These are phyloP conservation scores for Callimorpha dominula DNA, from an alignment of 2,888 invertebrate species.

Conservation along the genomic window DNA sequence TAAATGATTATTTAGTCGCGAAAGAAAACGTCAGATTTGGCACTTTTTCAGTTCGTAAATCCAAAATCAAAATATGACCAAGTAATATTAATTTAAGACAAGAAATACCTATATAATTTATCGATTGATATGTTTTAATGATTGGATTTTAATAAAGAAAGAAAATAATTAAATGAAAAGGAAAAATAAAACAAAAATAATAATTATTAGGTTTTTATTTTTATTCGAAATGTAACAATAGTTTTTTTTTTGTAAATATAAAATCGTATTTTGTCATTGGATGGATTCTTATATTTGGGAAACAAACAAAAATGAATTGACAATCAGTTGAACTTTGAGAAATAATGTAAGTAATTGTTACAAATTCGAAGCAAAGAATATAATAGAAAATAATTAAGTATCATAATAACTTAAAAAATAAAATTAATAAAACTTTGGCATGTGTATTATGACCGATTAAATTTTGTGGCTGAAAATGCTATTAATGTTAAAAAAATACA, in stretches of 20 bases:
- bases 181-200: constrained; percentile 66
- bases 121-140: constrained; percentile 78
- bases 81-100: constrained; percentile 16
- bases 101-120: constrained; percentile 31
- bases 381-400: constrained; percentile 71
- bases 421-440: constrained; percentile 86
- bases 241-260: constrained; percentile 75
- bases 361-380: constrained; percentile 68
- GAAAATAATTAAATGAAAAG: constrained; percentile 45
- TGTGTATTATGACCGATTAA: constrained; percentile 85
- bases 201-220: constrained; percentile 78
- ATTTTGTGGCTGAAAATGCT: constrained; percentile 82
- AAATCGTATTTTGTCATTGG: constrained; percentile 82
- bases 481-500: constrained; percentile 77
- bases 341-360: constrained; percentile 61
- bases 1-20: constrained; percentile 48
- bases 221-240: constrained; percentile 84
- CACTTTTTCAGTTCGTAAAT: constrained; percentile 54
- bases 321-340: constrained; percentile 48
- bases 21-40: constrained; percentile 54
- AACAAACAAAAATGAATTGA: constrained; percentile 53
- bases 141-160: constrained; percentile 54
- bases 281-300: constrained; percentile 76
- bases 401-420: constrained; percentile 80
- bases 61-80: constrained; percentile 27